Percentiles rank a stretch among this genome's conserved stretches.
Evolutionary conservation across 2,888 invertebrate genomes (phyloP).

Genomic region (Aelia acuminata): DNA sequence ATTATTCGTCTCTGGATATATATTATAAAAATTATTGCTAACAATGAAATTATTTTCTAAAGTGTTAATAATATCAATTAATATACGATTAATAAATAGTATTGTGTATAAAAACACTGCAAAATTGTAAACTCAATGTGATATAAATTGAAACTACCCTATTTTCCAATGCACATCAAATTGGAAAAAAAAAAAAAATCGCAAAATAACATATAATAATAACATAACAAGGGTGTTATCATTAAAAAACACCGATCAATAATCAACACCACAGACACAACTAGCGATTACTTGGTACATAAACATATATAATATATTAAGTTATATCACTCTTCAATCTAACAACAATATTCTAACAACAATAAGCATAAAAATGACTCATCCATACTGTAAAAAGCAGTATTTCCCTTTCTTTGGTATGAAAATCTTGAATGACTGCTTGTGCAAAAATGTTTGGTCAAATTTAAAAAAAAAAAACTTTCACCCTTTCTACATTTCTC

Average conservation of each 20-base stretch:
- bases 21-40: conserved; percentile 36
- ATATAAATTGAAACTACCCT: conserved; percentile 32
- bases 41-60: conserved; percentile 10
- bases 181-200: not conserved
- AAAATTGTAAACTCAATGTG: not conserved
- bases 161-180: conserved; percentile 10
- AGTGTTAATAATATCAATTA: conserved; percentile 7
- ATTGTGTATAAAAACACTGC: not conserved
- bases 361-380: conserved; percentile 57
- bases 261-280: conserved; percentile 40
- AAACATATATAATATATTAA: conserved; percentile 26
- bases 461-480: not conserved
- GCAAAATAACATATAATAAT: conserved; percentile 30
- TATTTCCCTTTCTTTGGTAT: conserved; percentile 56
- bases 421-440: conserved; percentile 58
- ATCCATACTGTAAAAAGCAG: conserved; percentile 52
- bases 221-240: conserved; percentile 30
- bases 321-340: conserved; percentile 51
- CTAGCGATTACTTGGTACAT: conserved; percentile 42
- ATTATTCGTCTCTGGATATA: not conserved
- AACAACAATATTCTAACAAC: conserved; percentile 55
- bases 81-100: conserved; percentile 3
- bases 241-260: conserved; percentile 28
- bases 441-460: conserved; percentile 58
- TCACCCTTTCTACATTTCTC: conserved; percentile 68